These are phyloP conservation scores for Eriocheir sinensis DNA, from an alignment of 1,140 invertebrate genomes.

Conservation along the genomic window DNA sequence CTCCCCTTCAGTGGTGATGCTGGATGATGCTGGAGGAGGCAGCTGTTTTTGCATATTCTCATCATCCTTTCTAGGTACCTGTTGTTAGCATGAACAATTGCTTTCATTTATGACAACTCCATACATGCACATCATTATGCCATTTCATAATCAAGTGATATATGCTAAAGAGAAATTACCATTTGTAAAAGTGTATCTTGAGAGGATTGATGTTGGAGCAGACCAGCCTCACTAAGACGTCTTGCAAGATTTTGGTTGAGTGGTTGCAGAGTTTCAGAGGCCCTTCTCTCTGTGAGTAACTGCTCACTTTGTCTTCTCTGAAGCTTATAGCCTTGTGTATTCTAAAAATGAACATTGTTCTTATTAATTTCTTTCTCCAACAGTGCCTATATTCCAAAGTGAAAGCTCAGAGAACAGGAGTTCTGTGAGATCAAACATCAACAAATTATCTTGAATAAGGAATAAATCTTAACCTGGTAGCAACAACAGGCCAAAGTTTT, in stretches of 20 bases:
- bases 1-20: slow-evolving; percentile 29
- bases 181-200: slow-evolving; percentile 1
- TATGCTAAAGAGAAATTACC: neutral
- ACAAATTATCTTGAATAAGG: too few relatives aligned
- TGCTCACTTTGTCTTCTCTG: slow-evolving; percentile 71
- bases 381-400: too few relatives aligned
- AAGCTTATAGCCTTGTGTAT: slow-evolving; percentile 58
- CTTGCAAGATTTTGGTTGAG: slow-evolving; percentile 28
- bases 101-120: neutral
- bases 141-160: neutral
- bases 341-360: slow-evolving; percentile 17
- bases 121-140: neutral
- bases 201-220: slow-evolving; percentile 34
- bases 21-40: slow-evolving; percentile 49
- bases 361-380: neutral
- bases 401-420: too few relatives aligned
- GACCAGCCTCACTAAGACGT: slow-evolving; percentile 58
- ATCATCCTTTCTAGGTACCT: slow-evolving; percentile 39
- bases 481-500: too few relatives aligned
- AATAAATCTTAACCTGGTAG: too few relatives aligned
- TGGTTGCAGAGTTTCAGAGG: neutral
- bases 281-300: slow-evolving; percentile 30
- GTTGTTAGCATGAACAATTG: neutral
- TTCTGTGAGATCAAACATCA: too few relatives aligned
- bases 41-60: slow-evolving; percentile 38